These are phyloP conservation scores for Pangasius mekongensis DNA, from an alignment of 2,797 vertebrate genomes.

Conservation along the genomic window DNA sequence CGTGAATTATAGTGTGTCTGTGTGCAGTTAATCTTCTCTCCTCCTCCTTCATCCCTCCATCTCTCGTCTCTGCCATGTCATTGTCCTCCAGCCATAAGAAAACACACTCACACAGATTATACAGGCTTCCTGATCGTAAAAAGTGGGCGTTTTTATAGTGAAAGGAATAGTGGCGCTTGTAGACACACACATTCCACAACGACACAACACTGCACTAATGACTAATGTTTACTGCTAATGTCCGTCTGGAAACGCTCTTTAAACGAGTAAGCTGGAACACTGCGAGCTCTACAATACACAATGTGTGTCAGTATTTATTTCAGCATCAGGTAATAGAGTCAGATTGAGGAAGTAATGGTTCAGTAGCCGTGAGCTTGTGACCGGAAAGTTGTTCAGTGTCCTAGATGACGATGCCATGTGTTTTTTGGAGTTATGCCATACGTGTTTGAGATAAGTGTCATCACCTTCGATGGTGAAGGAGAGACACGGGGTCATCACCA, in stretches of 20 bases:
- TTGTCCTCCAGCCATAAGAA: constrained; percentile 53
- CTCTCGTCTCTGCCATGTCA: constrained; percentile 40
- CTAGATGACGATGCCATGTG: background rate
- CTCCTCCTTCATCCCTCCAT: constrained; percentile 3
- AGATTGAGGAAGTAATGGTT: background rate
- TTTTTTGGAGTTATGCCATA: background rate
- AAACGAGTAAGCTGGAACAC: background rate
- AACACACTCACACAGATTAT: constrained; percentile 54
- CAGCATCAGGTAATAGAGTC: background rate
- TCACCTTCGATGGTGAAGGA: background rate
- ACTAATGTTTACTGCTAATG: constrained; percentile 17
- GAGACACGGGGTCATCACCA: background rate
- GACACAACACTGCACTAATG: background rate
- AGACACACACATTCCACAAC: background rate
- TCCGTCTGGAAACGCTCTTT: background rate
- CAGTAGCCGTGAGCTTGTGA: background rate
- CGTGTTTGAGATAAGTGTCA: background rate
- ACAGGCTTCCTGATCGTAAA: constrained; percentile 67
- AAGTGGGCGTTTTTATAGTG: constrained; percentile 54
- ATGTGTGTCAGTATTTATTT: background rate
- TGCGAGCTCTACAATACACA: background rate
- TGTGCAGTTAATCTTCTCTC: constrained; percentile 21
- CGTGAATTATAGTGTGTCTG: constrained; percentile 1
- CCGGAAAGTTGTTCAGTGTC: background rate
- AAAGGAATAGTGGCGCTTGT: constrained; percentile 47